Conservation (phyloP, 92 coral and sea anemone genomes). For the Porites lobata region DNA sequence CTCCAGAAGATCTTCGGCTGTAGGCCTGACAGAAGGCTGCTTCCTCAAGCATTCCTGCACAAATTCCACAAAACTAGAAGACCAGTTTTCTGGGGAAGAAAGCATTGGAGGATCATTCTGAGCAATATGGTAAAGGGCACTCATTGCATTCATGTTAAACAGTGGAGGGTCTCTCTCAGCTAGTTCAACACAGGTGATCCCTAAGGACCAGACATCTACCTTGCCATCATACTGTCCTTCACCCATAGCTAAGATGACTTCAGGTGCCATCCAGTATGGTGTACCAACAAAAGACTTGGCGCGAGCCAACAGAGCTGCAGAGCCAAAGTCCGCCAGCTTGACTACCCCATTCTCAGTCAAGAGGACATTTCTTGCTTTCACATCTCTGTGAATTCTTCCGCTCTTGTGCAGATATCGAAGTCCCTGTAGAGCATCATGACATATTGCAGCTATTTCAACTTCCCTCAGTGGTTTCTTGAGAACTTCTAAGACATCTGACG, state of each 20-base stretch:
- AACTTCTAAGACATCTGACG: constrained; percentile 98
- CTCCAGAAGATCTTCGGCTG: constrained; percentile 86
- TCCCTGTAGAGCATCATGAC: constrained; percentile 92
- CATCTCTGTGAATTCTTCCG: constrained; percentile 97
- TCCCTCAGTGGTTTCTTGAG: constrained; percentile 98
- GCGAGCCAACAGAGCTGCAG: constrained; percentile 92
- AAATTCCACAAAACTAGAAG: constrained; percentile 85
- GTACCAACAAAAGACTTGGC: constrained; percentile 99
- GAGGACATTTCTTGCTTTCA: constrained; percentile 98
- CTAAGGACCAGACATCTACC: constrained; percentile 99
- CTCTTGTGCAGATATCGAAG: constrained; percentile 87
- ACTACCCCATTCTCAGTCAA: constrained; percentile 98
- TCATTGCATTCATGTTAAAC: constrained; percentile 99
- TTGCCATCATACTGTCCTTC: constrained; percentile 99
- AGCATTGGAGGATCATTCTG: constrained; percentile 97
- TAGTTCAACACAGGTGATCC: constrained; percentile 97
- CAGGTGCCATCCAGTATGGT: constrained; percentile 99
- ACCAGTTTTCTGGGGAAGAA: constrained; percentile 48
- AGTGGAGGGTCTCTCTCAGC: constrained; percentile 99
- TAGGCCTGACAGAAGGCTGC: constrained; percentile 88
- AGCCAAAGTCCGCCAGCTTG: constrained; percentile 99
- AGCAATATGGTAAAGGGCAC: constrained; percentile 98
- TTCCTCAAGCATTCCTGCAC: constrained; percentile 92
- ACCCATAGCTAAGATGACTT: constrained; percentile 98
- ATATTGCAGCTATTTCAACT: constrained; percentile 96